Conservation (phyloP, 2,113 vertebrate genomes). For the Nesoenas mayeri region DNA sequence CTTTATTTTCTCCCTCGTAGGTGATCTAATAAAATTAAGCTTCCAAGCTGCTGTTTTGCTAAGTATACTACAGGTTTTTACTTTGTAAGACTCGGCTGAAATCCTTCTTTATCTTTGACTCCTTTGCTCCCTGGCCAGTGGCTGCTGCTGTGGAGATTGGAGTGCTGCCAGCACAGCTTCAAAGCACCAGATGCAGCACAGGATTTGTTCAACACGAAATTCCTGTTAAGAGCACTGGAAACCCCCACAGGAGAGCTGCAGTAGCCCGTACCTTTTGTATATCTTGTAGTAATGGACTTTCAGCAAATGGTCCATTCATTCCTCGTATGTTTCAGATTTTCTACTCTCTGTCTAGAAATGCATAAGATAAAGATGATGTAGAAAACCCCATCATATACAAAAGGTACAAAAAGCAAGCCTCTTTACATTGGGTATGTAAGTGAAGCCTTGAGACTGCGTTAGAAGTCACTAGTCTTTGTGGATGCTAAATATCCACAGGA, state of each 20-base stretch:
- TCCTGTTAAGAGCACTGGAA: not conserved
- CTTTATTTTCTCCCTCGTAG: not conserved
- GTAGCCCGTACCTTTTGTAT: not conserved
- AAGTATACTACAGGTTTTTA: not conserved
- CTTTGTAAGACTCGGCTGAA: not conserved
- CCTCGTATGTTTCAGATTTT: not conserved
- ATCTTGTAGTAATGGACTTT: not conserved
- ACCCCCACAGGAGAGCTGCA: not conserved
- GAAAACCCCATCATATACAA: not conserved
- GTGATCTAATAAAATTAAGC: not conserved
- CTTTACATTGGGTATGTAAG: not conserved
- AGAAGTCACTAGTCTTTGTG: not conserved
- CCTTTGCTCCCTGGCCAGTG: not conserved
- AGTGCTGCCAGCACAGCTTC: slow-evolving; percentile 14
- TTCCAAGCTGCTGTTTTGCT: not conserved
- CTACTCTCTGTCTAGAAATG: not conserved
- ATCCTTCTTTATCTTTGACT: not conserved
- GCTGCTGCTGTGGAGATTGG: not conserved
- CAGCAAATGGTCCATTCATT: not conserved
- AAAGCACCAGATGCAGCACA: not conserved
- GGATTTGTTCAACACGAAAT: not conserved
- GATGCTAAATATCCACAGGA: not conserved
- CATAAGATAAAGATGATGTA: not conserved
- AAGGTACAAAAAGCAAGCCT: not conserved
- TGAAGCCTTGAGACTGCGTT: not conserved